Percentiles rank a stretch among this genome's conserved stretches.
Conservation (phyloP, 2,113 vertebrate genomes). For the Osmerus eperlanus region DNA sequence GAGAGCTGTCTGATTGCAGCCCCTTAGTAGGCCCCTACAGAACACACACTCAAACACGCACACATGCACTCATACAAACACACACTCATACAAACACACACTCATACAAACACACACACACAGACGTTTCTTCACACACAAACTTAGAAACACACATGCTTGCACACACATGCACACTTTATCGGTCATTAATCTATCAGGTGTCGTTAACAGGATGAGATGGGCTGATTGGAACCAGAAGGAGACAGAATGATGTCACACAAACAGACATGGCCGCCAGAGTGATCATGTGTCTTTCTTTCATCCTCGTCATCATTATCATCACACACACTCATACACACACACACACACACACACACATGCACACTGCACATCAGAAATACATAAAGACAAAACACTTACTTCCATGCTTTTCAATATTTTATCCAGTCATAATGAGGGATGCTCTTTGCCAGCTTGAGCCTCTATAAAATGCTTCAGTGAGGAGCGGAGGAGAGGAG, state of each 20-base stretch:
- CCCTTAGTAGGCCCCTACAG: slow-evolving; percentile 49
- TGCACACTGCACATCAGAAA: slow-evolving; percentile 9
- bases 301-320: slow-evolving; percentile 43
- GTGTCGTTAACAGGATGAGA: slow-evolving; percentile 65
- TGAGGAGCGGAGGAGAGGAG: slow-evolving; percentile 3
- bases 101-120: slow-evolving; percentile 22
- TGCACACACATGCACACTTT: slow-evolving; percentile 29
- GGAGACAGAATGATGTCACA: slow-evolving; percentile 71
- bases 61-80: slow-evolving; percentile 7
- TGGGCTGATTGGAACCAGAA: slow-evolving; percentile 73
- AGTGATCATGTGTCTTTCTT: slow-evolving; percentile 55
- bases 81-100: slow-evolving; percentile 27
- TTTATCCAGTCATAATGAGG: slow-evolving; percentile 26
- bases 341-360: slow-evolving; percentile 9
- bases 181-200: slow-evolving; percentile 75
- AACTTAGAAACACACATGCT: slow-evolving; percentile 9
- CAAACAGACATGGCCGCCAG: slow-evolving; percentile 47
- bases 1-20: slow-evolving; percentile 66
- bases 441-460: slow-evolving; percentile 20
- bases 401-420: slow-evolving; percentile 27
- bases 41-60: slow-evolving; percentile 1
- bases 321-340: background rate
- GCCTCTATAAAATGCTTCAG: slow-evolving; percentile 30
- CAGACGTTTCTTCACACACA: slow-evolving; percentile 12
- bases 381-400: slow-evolving; percentile 8